phyloP scores from a whole-genome alignment of 2,113 vertebrate species.

The Dicerorhinus sumatrensis region DNA sequence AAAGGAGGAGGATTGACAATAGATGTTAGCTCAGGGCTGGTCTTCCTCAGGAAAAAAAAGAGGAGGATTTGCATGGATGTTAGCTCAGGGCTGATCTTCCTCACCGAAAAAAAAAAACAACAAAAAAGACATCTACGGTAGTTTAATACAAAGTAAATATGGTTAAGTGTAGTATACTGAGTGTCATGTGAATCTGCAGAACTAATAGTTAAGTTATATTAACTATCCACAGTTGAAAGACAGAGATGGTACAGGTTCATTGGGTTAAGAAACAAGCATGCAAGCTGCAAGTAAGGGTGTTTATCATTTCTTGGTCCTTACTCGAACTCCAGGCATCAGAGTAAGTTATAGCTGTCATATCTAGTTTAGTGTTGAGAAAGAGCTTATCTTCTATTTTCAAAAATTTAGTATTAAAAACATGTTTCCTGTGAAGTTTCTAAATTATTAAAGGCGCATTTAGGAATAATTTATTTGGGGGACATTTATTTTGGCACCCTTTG shows the following conservation, averaged over 20 bases:
- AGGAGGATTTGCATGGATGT: no score
- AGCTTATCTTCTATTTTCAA: slow-evolving; percentile 24
- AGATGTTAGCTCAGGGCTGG: no score
- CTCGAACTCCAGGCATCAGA: neutral
- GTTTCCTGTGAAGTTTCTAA: slow-evolving; percentile 39
- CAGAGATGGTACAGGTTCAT: neutral
- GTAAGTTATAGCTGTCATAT: slow-evolving; percentile 5
- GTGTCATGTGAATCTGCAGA: neutral
- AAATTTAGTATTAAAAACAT: slow-evolving; percentile 27
- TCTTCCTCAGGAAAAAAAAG: no score
- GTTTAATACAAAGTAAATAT: slow-evolving; percentile 33
- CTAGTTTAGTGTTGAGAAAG: slow-evolving; percentile 30
- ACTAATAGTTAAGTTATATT: neutral
- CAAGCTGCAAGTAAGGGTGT: slow-evolving; percentile 23
- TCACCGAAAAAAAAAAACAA: no score
- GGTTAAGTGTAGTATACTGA: neutral
- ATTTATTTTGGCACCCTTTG: slow-evolving; percentile 30
- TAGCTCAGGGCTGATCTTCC: no score
- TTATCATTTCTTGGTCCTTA: slow-evolving; percentile 34
- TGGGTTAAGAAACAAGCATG: slow-evolving; percentile 26
- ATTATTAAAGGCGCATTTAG: slow-evolving; percentile 25
- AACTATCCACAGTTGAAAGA: neutral
- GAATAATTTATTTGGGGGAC: neutral
- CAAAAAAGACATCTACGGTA: slow-evolving; percentile 37
- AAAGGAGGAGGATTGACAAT: no score